These are phyloP conservation scores for Aldabrachelys gigantea DNA, from an alignment of 2,113 vertebrate species.

Conservation along the genomic window DNA sequence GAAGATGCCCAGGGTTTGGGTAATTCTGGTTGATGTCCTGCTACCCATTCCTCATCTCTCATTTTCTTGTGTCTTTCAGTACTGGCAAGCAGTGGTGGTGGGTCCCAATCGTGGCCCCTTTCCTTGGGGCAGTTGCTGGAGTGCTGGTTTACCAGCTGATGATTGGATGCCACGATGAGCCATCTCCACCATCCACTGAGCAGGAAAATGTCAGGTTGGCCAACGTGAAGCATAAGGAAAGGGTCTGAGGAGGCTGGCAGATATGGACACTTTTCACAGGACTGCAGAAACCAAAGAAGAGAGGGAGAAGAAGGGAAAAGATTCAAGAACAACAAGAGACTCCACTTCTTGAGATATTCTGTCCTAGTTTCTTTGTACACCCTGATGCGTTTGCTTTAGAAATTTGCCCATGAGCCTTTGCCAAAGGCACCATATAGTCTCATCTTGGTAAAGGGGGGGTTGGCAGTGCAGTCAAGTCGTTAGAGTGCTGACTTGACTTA, in stretches of 20 bases:
- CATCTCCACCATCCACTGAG: constrained; percentile 77
- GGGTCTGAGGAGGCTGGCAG: constrained; percentile 71
- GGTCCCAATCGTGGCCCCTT: constrained; percentile 90
- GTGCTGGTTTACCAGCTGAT: constrained; percentile 92
- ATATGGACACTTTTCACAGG: constrained; percentile 46
- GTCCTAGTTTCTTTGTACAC: not conserved
- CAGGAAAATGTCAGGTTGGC: constrained; percentile 85
- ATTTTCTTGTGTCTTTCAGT: constrained; percentile 66
- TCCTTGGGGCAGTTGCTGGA: constrained; percentile 88
- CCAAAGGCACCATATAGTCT: constrained; percentile 5
- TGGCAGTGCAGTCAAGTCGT: not conserved
- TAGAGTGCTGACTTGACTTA: not conserved
- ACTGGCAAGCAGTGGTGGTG: constrained; percentile 88
- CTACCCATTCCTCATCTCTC: not conserved
- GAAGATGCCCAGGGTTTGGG: not conserved
- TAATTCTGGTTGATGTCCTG: not conserved
- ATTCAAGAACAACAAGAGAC: constrained; percentile 47
- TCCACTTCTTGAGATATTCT: constrained; percentile 20
- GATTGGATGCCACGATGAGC: constrained; percentile 91
- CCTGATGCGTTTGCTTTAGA: constrained; percentile 35
- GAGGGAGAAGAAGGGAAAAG: constrained; percentile 8
- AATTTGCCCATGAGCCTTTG: not conserved
- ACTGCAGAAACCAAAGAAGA: constrained; percentile 51
- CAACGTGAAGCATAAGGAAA: constrained; percentile 83
- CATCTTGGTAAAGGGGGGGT: not conserved